Conservation (phyloP, 2,888 invertebrate species). For the Boloria euphrosyne region DNA sequence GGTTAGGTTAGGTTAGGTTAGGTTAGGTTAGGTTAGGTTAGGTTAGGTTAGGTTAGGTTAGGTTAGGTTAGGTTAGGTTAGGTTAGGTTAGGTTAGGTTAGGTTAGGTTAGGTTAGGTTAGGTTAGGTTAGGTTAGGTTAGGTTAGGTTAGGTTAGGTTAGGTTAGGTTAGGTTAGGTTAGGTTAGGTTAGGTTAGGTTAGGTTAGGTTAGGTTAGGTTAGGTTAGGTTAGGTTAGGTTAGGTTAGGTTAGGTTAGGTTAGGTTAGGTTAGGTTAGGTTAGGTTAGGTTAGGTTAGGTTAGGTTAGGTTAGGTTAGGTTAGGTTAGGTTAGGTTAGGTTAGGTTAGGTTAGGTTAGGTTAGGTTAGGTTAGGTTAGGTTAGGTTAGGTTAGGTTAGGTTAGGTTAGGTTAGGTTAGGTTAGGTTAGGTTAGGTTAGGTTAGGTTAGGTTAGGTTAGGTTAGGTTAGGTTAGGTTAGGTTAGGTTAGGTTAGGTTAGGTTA, state of each 20-base stretch:
- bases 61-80: conserved; percentile 14
- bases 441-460: conserved; percentile 14
- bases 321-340: conserved; percentile 14
- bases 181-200: conserved; percentile 35
- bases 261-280: conserved; percentile 35
- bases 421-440: conserved; percentile 14
- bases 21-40: conserved; percentile 14
- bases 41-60: conserved; percentile 14
- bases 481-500: conserved; percentile 14
- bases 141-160: conserved; percentile 14
- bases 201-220: conserved; percentile 35
- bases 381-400: conserved; percentile 14
- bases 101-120: conserved; percentile 14
- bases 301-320: conserved; percentile 14
- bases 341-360: conserved; percentile 14
- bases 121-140: conserved; percentile 14
- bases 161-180: conserved; percentile 32
- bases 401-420: conserved; percentile 14
- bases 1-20: conserved; percentile 14
- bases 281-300: conserved; percentile 11
- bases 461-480: conserved; percentile 14
- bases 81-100: conserved; percentile 14
- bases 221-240: conserved; percentile 36
- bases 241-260: conserved; percentile 37
- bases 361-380: conserved; percentile 14